Evolutionary conservation across 2,797 vertebrate genomes (phyloP), one percentile per base, ranked within the genome.

Genomic region (Lacerta viridis): DNA sequence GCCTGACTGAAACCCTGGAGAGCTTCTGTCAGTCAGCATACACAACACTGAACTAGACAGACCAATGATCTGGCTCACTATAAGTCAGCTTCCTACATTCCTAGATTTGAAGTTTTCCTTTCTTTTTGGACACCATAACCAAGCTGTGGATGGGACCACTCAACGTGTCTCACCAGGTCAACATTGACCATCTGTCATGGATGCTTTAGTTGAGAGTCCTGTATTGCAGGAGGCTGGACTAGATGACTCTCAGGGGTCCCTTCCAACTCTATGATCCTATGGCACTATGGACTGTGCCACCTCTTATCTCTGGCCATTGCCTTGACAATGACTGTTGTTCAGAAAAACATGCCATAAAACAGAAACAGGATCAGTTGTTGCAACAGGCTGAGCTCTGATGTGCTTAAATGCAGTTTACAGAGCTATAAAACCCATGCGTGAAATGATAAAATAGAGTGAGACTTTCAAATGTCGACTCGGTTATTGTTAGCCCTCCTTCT

Each of bases 401-500:
- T 76, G 78, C 89, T 92, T 91, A 94, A 96, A 93, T 86, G 94
- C 92, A 23, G 88, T 94, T 93, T 90, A 90, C 92, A 92, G 91
- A 93, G 92, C 95, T 93, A 89, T 94, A 94, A 95, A 95, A 90
- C 89, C 94, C 95, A 96, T 87, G 93, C 92, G 94, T 95, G 91
- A 95, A 95, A 96, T 94, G 95, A 95, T 93, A 95, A 96, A 94
- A 86, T 18, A 92, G 92, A 96, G 93, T 88, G 88, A 94, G 94
- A 88, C 91, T 95, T 95, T 95, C 93, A 94, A 92, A 94, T 92
- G 95, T 95, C 96, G 95, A 95, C 92, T 96, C 88, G 81, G 94
- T 95, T 93, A 95, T 94, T 93, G 94, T 95, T 93, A 94, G 95
- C 91, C 7, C 93, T 93, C 59, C 94, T 96, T 94, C 94, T 93